phyloP scores from a whole-genome alignment of 2,797 vertebrate genomes.

The Poeciliopsis paucimaculata region DNA sequence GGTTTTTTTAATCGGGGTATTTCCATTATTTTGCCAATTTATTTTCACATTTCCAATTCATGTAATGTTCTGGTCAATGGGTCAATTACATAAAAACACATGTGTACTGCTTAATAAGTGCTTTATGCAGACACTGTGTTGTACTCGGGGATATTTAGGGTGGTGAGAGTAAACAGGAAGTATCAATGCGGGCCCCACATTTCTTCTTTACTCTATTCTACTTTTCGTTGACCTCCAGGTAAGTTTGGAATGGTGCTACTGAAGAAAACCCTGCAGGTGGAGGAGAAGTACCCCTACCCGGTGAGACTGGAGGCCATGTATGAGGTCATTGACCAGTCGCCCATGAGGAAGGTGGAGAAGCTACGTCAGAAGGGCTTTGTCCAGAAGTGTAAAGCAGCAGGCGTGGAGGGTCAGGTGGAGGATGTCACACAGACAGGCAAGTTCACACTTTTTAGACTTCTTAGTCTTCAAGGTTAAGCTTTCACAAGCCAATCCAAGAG shows the following conservation, averaged over 20 bases:
- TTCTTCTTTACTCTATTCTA: not conserved
- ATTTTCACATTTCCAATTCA: not conserved
- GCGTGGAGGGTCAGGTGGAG: conserved; percentile 92
- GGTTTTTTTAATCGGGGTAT: too few relatives aligned
- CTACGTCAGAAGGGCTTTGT: conserved; percentile 95
- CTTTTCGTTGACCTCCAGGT: conserved; percentile 45
- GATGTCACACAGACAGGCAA: conserved; percentile 71
- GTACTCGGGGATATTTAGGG: not conserved
- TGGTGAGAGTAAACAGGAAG: not conserved
- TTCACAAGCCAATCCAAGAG: not conserved
- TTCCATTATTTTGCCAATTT: too few relatives aligned
- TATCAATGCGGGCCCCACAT: not conserved
- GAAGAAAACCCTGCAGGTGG: conserved; percentile 95
- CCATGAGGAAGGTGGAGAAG: conserved; percentile 92
- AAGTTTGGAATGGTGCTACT: conserved; percentile 97
- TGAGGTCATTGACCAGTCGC: conserved; percentile 92
- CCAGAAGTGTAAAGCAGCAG: conserved; percentile 92
- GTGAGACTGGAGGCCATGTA: conserved; percentile 97
- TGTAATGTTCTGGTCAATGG: too few relatives aligned
- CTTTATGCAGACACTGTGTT: not conserved
- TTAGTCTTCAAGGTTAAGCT: not conserved
- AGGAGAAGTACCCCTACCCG: conserved; percentile 96
- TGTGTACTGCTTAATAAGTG: not conserved
- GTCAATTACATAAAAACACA: not conserved
- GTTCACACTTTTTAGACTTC: not conserved